Conservation (phyloP, 2,888 invertebrate genomes). For the Anorthoa munda region DNA sequence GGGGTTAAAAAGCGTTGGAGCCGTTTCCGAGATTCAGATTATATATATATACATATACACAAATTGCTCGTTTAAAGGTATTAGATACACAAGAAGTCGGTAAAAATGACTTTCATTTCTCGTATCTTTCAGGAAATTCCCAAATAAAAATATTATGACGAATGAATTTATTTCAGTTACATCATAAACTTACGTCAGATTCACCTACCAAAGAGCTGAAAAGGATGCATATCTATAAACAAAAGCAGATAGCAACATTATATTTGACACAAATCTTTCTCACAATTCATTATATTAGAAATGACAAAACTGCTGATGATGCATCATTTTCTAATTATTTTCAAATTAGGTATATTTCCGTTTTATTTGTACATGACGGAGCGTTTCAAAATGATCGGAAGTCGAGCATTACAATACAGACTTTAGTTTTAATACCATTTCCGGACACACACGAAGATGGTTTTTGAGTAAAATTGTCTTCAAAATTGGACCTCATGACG, state of each 20-base stretch:
- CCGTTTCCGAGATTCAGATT: too few relatives aligned
- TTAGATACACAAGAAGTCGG: too few relatives aligned
- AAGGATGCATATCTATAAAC: slow-evolving; percentile 10
- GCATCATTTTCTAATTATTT: slow-evolving; percentile 79
- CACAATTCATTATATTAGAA: slow-evolving; percentile 79
- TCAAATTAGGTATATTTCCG: slow-evolving; percentile 78
- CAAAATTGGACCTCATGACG: slow-evolving; percentile 59
- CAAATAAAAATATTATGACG: slow-evolving; percentile 11
- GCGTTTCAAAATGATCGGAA: slow-evolving; percentile 75
- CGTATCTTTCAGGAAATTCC: background rate
- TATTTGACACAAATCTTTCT: slow-evolving; percentile 71
- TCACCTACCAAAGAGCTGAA: slow-evolving; percentile 15
- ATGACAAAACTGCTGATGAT: slow-evolving; percentile 70
- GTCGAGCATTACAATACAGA: slow-evolving; percentile 79
- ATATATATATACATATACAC: too few relatives aligned
- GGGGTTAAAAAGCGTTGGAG: too few relatives aligned
- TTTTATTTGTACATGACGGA: slow-evolving; percentile 65
- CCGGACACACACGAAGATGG: slow-evolving; percentile 82
- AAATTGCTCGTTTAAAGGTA: too few relatives aligned
- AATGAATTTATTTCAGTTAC: slow-evolving; percentile 20
- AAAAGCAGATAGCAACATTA: slow-evolving; percentile 22
- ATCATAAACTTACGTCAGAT: slow-evolving; percentile 12
- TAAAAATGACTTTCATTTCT: background rate
- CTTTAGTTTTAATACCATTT: slow-evolving; percentile 74
- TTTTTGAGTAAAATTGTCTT: slow-evolving; percentile 63